Base-by-base conservation (phyloP, 2,113 vertebrate species). In the Egretta garzetta region DNA sequence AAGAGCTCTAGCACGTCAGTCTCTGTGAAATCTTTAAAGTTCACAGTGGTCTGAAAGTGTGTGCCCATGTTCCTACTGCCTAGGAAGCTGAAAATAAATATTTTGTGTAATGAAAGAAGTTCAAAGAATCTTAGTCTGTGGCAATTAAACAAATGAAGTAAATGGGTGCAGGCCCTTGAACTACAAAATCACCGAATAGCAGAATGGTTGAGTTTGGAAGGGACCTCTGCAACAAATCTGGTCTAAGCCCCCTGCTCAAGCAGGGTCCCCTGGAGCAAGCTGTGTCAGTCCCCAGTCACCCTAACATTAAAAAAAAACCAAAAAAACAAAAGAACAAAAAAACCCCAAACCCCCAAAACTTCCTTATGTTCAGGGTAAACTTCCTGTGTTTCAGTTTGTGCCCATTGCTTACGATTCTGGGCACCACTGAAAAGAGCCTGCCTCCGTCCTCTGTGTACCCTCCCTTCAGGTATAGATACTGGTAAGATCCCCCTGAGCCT, bases 371-470 rank as follows among this genome's bases (percentile, higher is more conserved):
- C 33, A 74, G n/a, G 6, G 18, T 8, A 68, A 80, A 19, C 12
- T 15, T 62, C 11, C 55, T 21, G 8, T 53, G 6, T 55, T 68
- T 30, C 12, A n/a, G 20, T 74, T 28, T 6, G 43, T 50, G 20
- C 22, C 35, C 2, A 15, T 43, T 15, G 41, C 41, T 14, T 43
- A 43, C 41, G 41, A 43, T 43, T 43, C 41, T 43, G 39, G 37
- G 39, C 22, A 15, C 22, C 37, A 39, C 33, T 60, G 70, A 4
- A n/a, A 59, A 37, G 11, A 33, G 26, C 21, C 35, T 43, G n/a
- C 2, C 22, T 72, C 12, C 1, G 1, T 64, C 27, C 12, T 62
- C 20, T 35, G 1, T 55, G 47, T 3, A 1, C 4, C 26, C 9
- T 45, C 32, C 8, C 35, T 76, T 71, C 41, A 43, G 22, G 37